These are phyloP conservation scores for Allobates femoralis DNA, from an alignment of 2,797 vertebrate genomes.

Conservation along the genomic window DNA sequence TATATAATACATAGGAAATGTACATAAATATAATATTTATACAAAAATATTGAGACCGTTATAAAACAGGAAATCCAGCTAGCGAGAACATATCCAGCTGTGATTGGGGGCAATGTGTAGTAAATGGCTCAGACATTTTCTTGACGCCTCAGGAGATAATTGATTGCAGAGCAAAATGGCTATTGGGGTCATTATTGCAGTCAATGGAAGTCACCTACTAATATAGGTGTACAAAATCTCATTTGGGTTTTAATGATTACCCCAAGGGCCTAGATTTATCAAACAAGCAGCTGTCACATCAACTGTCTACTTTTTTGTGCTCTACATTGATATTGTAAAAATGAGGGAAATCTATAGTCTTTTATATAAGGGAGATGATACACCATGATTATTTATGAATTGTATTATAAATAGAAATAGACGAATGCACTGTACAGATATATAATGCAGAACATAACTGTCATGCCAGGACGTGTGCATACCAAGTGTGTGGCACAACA, in stretches of 20 bases:
- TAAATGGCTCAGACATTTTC: not conserved
- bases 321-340: not conserved
- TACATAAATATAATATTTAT: too few species aligned
- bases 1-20: too few species aligned
- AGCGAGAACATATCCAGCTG: not conserved
- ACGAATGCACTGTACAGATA: too few species aligned
- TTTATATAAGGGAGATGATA: not conserved
- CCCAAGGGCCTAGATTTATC: conserved; percentile 31
- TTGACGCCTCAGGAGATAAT: not conserved
- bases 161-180: conserved; percentile 27
- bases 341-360: not conserved
- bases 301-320: not conserved
- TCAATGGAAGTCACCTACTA: conserved; percentile 38
- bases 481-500: too few species aligned
- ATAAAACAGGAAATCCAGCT: not conserved
- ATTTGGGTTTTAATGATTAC: conserved; percentile 47
- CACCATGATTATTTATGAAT: too few species aligned
- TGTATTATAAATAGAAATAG: too few species aligned
- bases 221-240: conserved; percentile 35
- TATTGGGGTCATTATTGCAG: conserved; percentile 41
- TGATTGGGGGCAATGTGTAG: not conserved
- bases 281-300: conserved; percentile 37
- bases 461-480: too few species aligned
- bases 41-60: not conserved
- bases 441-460: too few species aligned